phyloP scores from a whole-genome alignment of 1,140 invertebrate species.

The Leptestheria dahalacensis region DNA sequence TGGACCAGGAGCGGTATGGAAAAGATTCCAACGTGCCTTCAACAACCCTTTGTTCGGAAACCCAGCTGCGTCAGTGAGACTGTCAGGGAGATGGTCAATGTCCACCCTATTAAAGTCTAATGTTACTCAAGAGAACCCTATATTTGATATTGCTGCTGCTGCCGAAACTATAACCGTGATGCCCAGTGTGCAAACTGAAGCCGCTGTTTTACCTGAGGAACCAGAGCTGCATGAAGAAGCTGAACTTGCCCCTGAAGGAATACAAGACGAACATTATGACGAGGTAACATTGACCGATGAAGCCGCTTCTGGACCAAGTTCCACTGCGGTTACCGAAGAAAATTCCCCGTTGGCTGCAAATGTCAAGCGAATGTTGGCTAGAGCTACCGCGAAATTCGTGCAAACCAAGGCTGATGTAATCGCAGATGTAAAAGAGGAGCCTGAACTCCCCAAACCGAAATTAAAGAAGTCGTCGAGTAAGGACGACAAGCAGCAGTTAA shows the following conservation, averaged over 20 bases:
- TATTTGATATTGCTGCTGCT: not conserved
- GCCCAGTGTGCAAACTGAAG: not conserved
- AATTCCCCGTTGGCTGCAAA: not conserved
- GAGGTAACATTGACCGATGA: not conserved
- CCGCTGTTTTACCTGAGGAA: not conserved
- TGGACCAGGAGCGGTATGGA: not conserved
- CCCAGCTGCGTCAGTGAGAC: not conserved
- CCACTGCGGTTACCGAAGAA: not conserved
- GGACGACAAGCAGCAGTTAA: conserved; percentile 4
- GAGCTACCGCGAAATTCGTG: not conserved
- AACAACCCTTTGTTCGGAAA: conserved; percentile 3
- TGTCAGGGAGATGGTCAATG: conserved; percentile 8
- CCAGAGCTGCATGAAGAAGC: not conserved
- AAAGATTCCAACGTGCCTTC: conserved; percentile 6
- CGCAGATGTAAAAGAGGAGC: not conserved
- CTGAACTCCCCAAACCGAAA: not conserved
- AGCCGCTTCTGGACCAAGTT: not conserved
- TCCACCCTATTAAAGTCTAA: not conserved
- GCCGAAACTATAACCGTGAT: not conserved
- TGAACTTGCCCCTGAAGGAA: not conserved
- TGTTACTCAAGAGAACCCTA: conserved; percentile 6
- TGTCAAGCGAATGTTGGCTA: not conserved
- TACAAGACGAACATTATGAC: not conserved
- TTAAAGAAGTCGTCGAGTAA: not conserved
- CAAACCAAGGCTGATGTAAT: not conserved